Base-by-base conservation (phyloP, 2,113 vertebrate genomes). In the Piliocolobus tephrosceles region DNA sequence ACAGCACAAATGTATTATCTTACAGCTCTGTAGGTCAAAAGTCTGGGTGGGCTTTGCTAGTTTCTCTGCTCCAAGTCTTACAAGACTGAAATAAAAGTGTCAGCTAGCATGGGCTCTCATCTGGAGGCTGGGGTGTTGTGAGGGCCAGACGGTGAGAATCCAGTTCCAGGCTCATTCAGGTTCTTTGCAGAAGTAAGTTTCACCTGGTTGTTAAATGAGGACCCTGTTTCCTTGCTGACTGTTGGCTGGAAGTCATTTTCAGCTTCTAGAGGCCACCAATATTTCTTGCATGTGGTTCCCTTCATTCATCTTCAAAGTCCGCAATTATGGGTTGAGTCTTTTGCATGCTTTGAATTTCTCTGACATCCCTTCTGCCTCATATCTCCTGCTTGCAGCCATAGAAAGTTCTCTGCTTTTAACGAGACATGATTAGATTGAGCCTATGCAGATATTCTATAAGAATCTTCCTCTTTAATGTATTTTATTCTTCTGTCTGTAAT, bases 1-100 rank as follows among this genome's bases (percentile, higher is more conserved):
- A 73, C 35, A 94, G 45, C 2, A 73, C 16, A 75, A 50, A 30
- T 23, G 18, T 89, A 50, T 66, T 87, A 45, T 72, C 13, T 88
- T 73, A 81, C 5, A 90, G n/a, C 27, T 92, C 72, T 88, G 18
- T 70, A 80, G 47, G 80, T 95, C 88, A 88, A 70, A 87, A 89
- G 13, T 81, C 14, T 85, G n/a, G 17, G 27, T 91, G 23, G 8
- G 1, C 35, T 20, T 83, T 30, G 27, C 68, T 90, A 22, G 40
- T 70, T 84, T 75, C 25, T 95, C 25, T 25, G 30, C 14, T 92
- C 3, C 8, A 17, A 5, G 30, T 72, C 27, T 94, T 64, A 52
- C n/a, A 85, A 50, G 11, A 17, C 57, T 52, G 14, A 90, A 45
- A 82, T 78, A 30, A 52, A 58, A 38, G 3, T 55, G 10, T 81